Evolutionary conservation across 2,888 invertebrate species (phyloP).

Genomic region (Drosophila testacea): DNA sequence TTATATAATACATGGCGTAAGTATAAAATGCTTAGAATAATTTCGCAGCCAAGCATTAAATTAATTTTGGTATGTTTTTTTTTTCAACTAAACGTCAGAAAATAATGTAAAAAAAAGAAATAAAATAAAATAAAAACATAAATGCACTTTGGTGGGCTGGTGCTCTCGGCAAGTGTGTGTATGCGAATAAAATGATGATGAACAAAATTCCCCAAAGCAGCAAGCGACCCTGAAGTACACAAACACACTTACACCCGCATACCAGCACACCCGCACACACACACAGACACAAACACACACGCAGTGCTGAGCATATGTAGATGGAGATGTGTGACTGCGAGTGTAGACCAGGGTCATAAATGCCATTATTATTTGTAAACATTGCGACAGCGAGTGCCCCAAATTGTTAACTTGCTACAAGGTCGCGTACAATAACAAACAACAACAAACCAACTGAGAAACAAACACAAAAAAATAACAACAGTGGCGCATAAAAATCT

Average conservation of each 20-base stretch:
- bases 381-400: slow-evolving; percentile 74
- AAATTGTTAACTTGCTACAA: slow-evolving; percentile 76
- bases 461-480: slow-evolving; percentile 21
- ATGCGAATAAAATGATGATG: slow-evolving; percentile 61
- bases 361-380: slow-evolving; percentile 80
- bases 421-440: slow-evolving; percentile 55
- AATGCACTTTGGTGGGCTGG: slow-evolving; percentile 59
- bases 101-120: slow-evolving; percentile 9
- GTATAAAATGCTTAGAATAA: slow-evolving; percentile 53
- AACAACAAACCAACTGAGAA: slow-evolving; percentile 25
- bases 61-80: slow-evolving; percentile 51
- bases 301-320: slow-evolving; percentile 29
- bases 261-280: slow-evolving; percentile 9
- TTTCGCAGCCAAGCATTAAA: slow-evolving; percentile 71
- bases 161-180: slow-evolving; percentile 21
- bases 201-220: slow-evolving; percentile 58
- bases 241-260: slow-evolving; percentile 24
- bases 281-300: slow-evolving; percentile 1
- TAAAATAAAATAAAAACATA: slow-evolving; percentile 37
- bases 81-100: slow-evolving; percentile 24
- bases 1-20: slow-evolving; percentile 32
- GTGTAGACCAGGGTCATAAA: slow-evolving; percentile 74
- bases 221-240: slow-evolving; percentile 55
- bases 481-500: slow-evolving; percentile 29
- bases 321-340: slow-evolving; percentile 27